Conservation (phyloP, 2,113 vertebrate species). For the Spermophilus dauricus region DNA sequence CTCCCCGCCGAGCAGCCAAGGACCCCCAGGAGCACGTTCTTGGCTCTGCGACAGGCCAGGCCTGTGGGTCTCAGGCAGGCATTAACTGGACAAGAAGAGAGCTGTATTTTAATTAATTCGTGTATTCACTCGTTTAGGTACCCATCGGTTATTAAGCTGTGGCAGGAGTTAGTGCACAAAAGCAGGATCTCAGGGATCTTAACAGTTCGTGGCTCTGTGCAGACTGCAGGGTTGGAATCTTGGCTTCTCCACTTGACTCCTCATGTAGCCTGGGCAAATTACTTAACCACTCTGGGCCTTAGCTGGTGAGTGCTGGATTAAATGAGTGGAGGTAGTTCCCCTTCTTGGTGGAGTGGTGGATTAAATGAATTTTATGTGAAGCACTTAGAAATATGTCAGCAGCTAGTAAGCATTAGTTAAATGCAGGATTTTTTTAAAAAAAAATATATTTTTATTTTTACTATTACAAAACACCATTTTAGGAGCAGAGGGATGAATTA, state of each 20-base stretch:
- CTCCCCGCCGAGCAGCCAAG: slow-evolving; percentile 53
- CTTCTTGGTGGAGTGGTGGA: not conserved
- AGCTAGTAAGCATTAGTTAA: not conserved
- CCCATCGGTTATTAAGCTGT: not conserved
- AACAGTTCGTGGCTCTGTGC: not conserved
- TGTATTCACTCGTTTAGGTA: not conserved
- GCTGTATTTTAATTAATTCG: not conserved
- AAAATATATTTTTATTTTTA: slow-evolving; percentile 29
- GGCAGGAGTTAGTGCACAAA: not conserved
- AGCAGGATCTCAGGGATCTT: not conserved
- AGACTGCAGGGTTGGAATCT: not conserved
- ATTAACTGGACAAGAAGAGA: not conserved
- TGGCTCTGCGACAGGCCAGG: not conserved
- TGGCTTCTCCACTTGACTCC: not conserved
- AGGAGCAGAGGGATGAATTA: not conserved
- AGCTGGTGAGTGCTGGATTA: not conserved
- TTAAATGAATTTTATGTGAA: not conserved
- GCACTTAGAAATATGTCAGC: not conserved
- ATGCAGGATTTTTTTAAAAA: not conserved
- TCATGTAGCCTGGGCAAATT: not conserved
- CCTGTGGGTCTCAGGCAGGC: slow-evolving; percentile 10
- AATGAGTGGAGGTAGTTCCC: not conserved
- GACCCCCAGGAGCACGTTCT: not conserved
- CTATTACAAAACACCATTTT: slow-evolving; percentile 35
- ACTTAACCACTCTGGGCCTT: slow-evolving; percentile 1